Base-by-base conservation (phyloP, 2,113 vertebrate species). In the Hippocampus comes region DNA sequence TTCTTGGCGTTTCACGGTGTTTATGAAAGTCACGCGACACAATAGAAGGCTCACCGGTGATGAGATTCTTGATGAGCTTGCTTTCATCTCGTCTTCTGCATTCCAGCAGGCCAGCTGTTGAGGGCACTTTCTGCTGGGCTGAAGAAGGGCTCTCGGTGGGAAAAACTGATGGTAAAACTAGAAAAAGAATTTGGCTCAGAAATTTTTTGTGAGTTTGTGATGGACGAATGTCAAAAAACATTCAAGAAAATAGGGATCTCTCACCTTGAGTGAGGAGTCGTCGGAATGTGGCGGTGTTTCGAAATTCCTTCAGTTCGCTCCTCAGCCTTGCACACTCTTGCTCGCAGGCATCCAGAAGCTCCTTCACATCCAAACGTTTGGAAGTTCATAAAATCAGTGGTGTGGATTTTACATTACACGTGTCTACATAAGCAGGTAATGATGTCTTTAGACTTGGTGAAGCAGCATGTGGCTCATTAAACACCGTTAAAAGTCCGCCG, bases 31-130 rank as follows among this genome's bases (percentile, higher is more conserved):
- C 30, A 34, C 4, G 30, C 30, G 30, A 34, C 30, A 34, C 30
- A 34, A 5, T 5, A 34, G 30, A 34, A 41, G 27, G 64, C 63
- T 83, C 69, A 95, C 94, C 94, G 81, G 91, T 92, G 81, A 94
- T 84, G n/a, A 95, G 57, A n/a, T 91, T 91, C 82, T 90, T 94
- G 70, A 95, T 82, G 18, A 95, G 91, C 73, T 81, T 88, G 59
- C 74, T 81, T 84, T 94, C 88, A 0, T 94, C 93, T 82, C 78
- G 92, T 73, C 86, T 92, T 71, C 81, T 89, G 80, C 93, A 94
- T 1, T 84, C 91, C 68, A 95, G 77, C 69, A 94, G 76, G 68
- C 93, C 92, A 21, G 82, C 80, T 21, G 89, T 73, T 1, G 61
- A 14, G 20, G 66, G 77, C 5, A 65, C 14, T 74, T 75, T 81